Conservation (phyloP, 2,888 invertebrate species). For the Scaeva pyrastri region DNA sequence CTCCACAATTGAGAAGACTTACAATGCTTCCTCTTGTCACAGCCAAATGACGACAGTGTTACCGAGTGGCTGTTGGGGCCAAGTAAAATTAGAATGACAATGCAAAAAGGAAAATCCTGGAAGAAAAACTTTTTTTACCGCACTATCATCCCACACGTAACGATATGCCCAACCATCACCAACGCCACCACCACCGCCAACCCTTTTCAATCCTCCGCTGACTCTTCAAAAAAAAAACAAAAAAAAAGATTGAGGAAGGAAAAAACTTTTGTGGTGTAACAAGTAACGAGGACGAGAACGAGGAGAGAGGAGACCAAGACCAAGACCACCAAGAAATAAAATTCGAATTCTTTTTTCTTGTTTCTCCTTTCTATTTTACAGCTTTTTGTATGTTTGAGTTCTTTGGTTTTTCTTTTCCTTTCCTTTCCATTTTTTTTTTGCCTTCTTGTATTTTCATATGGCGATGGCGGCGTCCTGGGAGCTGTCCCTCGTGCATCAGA, state of each 20-base stretch:
- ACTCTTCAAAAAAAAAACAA: slow-evolving; percentile 11
- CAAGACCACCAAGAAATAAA: slow-evolving; percentile 63
- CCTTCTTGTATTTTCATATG: neutral
- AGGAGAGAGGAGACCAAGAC: too few relatives aligned
- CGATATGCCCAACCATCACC: neutral
- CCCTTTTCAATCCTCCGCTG: slow-evolving; percentile 26
- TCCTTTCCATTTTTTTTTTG: neutral
- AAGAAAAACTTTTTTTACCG: slow-evolving; percentile 50
- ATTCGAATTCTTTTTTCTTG: slow-evolving; percentile 58
- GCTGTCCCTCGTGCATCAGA: slow-evolving; percentile 33
- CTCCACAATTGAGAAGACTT: slow-evolving; percentile 45
- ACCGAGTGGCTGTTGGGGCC: slow-evolving; percentile 39
- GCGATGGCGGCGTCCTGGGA: neutral
- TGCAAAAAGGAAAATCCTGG: slow-evolving; percentile 40
- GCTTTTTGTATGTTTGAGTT: slow-evolving; percentile 14
- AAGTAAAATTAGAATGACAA: slow-evolving; percentile 68
- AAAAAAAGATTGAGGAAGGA: slow-evolving; percentile 20
- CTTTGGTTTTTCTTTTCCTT: slow-evolving; percentile 27
- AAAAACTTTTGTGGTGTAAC: slow-evolving; percentile 60
- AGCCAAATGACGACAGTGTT: slow-evolving; percentile 68
- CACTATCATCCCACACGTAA: neutral
- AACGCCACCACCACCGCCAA: neutral
- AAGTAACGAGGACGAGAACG: too few relatives aligned
- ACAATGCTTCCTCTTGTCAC: slow-evolving; percentile 66
- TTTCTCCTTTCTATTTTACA: neutral